Conservation (phyloP, 1,140 invertebrate species). For the Atopsyche davidsoni region DNA sequence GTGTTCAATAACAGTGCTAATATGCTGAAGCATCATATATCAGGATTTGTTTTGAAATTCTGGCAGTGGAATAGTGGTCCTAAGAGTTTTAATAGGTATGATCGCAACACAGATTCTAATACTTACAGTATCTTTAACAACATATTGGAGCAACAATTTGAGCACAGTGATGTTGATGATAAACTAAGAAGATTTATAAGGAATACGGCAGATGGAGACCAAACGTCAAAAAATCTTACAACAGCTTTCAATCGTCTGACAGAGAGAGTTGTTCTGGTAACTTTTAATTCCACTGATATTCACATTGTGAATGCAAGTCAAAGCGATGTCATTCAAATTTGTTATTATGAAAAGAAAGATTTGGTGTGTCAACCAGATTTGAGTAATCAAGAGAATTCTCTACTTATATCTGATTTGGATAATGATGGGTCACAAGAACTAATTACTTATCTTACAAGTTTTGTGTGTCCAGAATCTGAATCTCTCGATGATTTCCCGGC, state of each 20-base stretch:
- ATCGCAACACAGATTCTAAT: constrained; percentile 42
- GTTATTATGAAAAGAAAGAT: constrained; percentile 48
- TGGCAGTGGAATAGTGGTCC: constrained; percentile 63
- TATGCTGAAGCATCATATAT: constrained; percentile 50
- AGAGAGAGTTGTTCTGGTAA: constrained; percentile 68
- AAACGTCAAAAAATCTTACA: constrained; percentile 31
- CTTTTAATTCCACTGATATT: constrained; percentile 64
- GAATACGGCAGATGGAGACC: constrained; percentile 7
- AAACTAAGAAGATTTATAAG: constrained; percentile 37
- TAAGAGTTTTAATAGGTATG: constrained; percentile 43
- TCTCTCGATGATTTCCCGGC: constrained; percentile 38
- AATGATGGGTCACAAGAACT: constrained; percentile 66
- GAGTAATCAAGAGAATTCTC: constrained; percentile 59
- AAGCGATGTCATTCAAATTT: constrained; percentile 65
- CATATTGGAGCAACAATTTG: constrained; percentile 37
- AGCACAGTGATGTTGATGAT: constrained; percentile 38
- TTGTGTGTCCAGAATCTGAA: constrained; percentile 45
- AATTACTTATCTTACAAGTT: constrained; percentile 65
- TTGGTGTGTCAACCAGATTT: constrained; percentile 65
- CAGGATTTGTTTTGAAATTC: constrained; percentile 71
- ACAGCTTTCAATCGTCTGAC: constrained; percentile 52
- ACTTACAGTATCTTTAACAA: constrained; percentile 40
- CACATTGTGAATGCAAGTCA: constrained; percentile 68
- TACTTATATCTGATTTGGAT: constrained; percentile 65
- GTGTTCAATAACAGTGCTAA: constrained; percentile 42